Percentiles rank a stretch among this genome's conserved stretches.
Conservation (phyloP, 2,888 invertebrate genomes). For the Apamea anceps region DNA sequence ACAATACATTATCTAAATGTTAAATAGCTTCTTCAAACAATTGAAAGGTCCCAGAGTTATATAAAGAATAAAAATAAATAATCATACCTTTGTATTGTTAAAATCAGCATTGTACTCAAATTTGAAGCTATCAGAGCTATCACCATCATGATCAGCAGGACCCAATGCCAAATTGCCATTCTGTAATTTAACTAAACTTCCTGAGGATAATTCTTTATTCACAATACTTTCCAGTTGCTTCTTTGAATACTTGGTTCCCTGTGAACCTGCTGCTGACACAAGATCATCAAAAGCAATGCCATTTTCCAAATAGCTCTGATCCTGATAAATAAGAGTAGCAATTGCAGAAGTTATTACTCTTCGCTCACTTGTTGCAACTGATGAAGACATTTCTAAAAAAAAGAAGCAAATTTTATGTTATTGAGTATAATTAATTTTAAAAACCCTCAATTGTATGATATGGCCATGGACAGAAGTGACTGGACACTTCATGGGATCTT, state of each 20-base stretch:
- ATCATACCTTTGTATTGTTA: constrained; percentile 84
- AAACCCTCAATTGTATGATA: neutral
- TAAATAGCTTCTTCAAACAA: neutral
- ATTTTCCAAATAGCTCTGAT: constrained; percentile 93
- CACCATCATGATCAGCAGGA: constrained; percentile 90
- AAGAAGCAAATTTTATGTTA: constrained; percentile 3
- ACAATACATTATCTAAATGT: neutral
- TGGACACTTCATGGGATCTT: constrained; percentile 8
- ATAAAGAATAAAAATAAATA: neutral
- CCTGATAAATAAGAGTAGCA: constrained; percentile 92
- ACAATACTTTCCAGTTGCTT: constrained; percentile 92
- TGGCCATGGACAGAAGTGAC: constrained; percentile 25
- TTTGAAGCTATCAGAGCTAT: constrained; percentile 88
- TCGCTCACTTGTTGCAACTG: constrained; percentile 85
- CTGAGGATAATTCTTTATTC: constrained; percentile 92
- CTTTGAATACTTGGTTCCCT: constrained; percentile 91
- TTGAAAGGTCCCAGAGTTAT: neutral
- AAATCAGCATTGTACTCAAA: constrained; percentile 85
- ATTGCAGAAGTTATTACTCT: constrained; percentile 92
- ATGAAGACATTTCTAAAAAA: constrained; percentile 85
- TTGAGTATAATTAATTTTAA: neutral
- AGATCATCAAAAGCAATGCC: constrained; percentile 93
- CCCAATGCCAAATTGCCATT: constrained; percentile 93
- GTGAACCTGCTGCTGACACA: constrained; percentile 91
- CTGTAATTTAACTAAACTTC: constrained; percentile 92